Base-by-base conservation (phyloP, 2,797 vertebrate genomes). In the Melanotaenia pygmaea region DNA sequence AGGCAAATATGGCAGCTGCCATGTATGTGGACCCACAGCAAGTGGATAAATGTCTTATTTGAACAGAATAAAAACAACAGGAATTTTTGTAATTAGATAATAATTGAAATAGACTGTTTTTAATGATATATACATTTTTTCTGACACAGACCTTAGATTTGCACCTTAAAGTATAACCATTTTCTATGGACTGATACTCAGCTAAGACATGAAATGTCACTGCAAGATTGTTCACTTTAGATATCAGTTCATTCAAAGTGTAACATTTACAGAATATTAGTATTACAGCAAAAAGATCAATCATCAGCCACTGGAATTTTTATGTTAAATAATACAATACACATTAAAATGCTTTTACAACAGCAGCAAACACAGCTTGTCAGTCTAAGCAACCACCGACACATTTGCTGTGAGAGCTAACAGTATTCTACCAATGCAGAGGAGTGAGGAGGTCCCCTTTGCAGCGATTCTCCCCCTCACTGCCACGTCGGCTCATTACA, bases 351-450 rank as follows among this genome's bases (percentile, higher is more conserved):
- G 4, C 18, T 22, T 35, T 54, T 24, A 9, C 1, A 50, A 11
- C 2, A 50, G 69, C 70, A 51, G 70, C 26, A 73, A 79, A 45
- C 20, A 20, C 14, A 43, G 70, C 53, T 43, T 56, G 69, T 54
- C 68, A 20, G 70, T 66, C 11, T 37, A 1, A 75, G 72, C 81
- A 81, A 71, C 65, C 83, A 72, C 72, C 60, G 51, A 68, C 75
- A 74, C 74, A 8, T 73, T 76, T 59, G 26, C 76, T 59, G 79
- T 40, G 70, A 76, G 81, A 65, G 74, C 16, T 1, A 67, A 62
- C 67, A 64, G 72, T 60, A 71, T 40, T 86, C 80, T 72, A 80
- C 81, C 78, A 76, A 71, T 86, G 90, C 86, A 88, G 87, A 82
- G 87, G 82, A 84, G 82, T 54, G 76, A 83, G 83, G 83, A 81